Evolutionary conservation across 2,888 invertebrate species (phyloP), one percentile per base, ranked within the genome.

Genomic region (Empis livida): DNA sequence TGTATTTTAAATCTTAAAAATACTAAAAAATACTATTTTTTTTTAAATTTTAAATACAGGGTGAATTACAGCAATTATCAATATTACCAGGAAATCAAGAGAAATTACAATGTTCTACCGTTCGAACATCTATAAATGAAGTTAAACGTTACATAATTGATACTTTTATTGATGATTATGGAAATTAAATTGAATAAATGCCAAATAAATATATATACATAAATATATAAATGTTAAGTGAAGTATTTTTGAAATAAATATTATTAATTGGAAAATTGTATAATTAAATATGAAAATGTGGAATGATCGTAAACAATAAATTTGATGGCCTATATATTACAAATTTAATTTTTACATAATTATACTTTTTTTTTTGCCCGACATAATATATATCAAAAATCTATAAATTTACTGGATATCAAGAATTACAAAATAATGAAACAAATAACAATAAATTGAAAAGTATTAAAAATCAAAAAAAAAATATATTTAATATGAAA

Each of bases 121-220:
- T 63, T 45, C 59, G 66, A 42, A 68, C 61, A 48, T 65, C 67
- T 35, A 68, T 68, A 54, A 67, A 67, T 53, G 68, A 68, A 58
- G 68, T 68, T 27, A 68, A 68, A 56, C 63, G 68, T 42, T 68
- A 68, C 46, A 68, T 68, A 45, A 68, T 68, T 52, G 67, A 68
- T 54, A 68, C 68, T 50, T 68, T 68, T 53, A 68, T 68, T 52
- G 68, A 64, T 56, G 67, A 68, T 54, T 67, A 67, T 50, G 60
- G 58, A 53, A 68, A 67, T 57, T 66, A 61, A 55, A 49, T 32
- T 32, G 40, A 15, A 38, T 27, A 38, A 41, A 27, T 9, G 17
- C 17, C 2, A 39, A 37, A 15, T 14, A 37, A 37, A n/a, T 39
- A 11, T 20, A 27, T 20, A 5, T 8, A 27, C 23, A 27, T 6